phyloP scores from a whole-genome alignment of 2,113 vertebrate species.

The Phalacrocorax brasilianus region DNA sequence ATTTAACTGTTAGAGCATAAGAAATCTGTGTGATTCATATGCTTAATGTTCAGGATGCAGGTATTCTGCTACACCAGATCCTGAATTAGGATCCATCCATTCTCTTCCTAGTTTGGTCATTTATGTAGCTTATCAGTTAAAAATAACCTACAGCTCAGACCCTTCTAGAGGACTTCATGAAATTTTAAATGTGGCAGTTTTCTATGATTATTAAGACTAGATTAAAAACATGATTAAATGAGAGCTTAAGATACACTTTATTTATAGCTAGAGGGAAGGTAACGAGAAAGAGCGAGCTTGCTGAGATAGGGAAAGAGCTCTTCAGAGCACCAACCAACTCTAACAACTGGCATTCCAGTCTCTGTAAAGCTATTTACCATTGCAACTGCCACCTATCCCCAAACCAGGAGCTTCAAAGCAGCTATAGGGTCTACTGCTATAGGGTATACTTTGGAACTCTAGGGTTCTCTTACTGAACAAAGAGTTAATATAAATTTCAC shows the following conservation, averaged over 20 bases:
- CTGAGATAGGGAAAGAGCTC: neutral
- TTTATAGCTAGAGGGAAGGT: neutral
- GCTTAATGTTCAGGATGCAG: neutral
- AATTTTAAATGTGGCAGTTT: neutral
- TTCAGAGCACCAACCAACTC: neutral
- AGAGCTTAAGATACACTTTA: neutral
- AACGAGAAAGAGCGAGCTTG: accelerated
- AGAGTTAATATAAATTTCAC: neutral
- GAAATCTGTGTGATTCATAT: neutral
- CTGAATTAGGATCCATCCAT: neutral
- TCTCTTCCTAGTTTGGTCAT: neutral
- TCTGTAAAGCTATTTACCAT: neutral
- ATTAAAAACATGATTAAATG: neutral
- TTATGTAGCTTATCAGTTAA: neutral
- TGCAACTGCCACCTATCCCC: neutral
- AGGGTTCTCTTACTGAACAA: neutral
- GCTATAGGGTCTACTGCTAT: neutral
- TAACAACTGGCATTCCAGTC: neutral
- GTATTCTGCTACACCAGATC: neutral
- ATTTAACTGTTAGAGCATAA: neutral
- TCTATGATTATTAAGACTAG: neutral
- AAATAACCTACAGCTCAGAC: neutral
- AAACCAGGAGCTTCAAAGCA: neutral
- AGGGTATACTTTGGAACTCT: neutral
- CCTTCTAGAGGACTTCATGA: neutral